A percentile compares a stretch with the other conserved stretches of the same genome.
Evolutionary conservation across 2,888 invertebrate genomes (phyloP).

Genomic region (Chaetogeoica ovagalla): DNA sequence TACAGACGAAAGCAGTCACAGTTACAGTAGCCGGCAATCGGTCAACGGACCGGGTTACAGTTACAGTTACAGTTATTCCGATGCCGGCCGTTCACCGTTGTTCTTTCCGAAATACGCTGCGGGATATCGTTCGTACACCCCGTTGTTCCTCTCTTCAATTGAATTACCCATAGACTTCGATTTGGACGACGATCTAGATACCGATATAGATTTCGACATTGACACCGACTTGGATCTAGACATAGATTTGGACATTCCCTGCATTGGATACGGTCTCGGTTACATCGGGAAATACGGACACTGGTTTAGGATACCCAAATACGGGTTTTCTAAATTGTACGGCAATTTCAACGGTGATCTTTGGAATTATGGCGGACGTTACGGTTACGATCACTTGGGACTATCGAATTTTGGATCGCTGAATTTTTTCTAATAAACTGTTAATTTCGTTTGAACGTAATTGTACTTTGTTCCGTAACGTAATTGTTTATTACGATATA

Average conservation of each 20-base stretch:
- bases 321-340: constrained; percentile 23
- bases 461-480: too few species aligned
- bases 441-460: too few species aligned
- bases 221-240: constrained; percentile 41
- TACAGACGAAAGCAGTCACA: constrained; percentile 23
- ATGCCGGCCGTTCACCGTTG: constrained; percentile 9
- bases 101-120: constrained; percentile 20
- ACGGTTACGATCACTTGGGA: constrained; percentile 17
- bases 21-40: constrained; percentile 21
- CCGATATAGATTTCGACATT: constrained; percentile 33
- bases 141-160: constrained; percentile 4
- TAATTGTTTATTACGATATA: too few species aligned
- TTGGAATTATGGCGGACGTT: constrained; percentile 33
- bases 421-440: constrained; percentile 15
- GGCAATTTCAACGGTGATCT: neutral
- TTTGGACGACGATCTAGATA: constrained; percentile 23
- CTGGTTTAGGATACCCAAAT: constrained; percentile 17
- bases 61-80: constrained; percentile 39
- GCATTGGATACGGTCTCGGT: constrained; percentile 36
- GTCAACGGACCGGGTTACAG: constrained; percentile 28
- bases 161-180: constrained; percentile 26
- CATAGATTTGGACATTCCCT: constrained; percentile 34
- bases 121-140: constrained; percentile 12
- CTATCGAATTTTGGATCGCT: neutral
- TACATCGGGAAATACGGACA: constrained; percentile 41